These are phyloP conservation scores for Pissodes strobi DNA, from an alignment of 1,140 invertebrate genomes.

Conservation along the genomic window DNA sequence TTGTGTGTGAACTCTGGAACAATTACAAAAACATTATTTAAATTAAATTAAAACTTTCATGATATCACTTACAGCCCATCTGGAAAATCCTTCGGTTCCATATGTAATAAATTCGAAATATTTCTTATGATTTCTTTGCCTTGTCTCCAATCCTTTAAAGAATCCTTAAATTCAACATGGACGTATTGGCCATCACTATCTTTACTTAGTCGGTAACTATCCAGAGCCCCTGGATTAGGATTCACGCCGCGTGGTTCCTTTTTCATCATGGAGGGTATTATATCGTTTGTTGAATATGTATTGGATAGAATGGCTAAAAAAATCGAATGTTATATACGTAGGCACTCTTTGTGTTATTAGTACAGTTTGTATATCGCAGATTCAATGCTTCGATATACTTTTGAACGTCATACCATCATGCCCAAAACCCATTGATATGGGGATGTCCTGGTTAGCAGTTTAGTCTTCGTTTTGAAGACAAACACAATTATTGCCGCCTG, in stretches of 20 bases:
- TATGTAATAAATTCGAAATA: constrained; percentile 64
- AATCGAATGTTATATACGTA: no score
- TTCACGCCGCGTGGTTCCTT: constrained; percentile 55
- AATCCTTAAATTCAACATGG: constrained; percentile 69
- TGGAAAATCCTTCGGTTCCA: constrained; percentile 61
- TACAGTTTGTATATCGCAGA: no score
- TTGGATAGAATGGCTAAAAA: constrained; percentile 2
- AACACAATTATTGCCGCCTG: no score
- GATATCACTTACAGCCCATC: constrained; percentile 59
- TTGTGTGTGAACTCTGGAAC: constrained; percentile 69
- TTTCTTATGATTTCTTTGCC: constrained; percentile 62
- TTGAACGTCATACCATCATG: no score
- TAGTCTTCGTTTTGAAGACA: no score
- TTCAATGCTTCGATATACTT: no score
- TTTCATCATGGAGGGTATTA: constrained; percentile 55
- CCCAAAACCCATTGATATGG: no score
- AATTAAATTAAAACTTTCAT: background rate
- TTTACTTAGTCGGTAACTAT: background rate
- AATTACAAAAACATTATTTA: no score
- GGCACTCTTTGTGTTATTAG: no score
- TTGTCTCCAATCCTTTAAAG: constrained; percentile 61
- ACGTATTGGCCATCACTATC: constrained; percentile 68
- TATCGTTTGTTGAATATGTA: constrained; percentile 8
- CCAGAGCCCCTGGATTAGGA: constrained; percentile 55
- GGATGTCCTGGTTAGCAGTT: no score